Conservation (phyloP, 1,140 invertebrate genomes). For the Bombyx mori region DNA sequence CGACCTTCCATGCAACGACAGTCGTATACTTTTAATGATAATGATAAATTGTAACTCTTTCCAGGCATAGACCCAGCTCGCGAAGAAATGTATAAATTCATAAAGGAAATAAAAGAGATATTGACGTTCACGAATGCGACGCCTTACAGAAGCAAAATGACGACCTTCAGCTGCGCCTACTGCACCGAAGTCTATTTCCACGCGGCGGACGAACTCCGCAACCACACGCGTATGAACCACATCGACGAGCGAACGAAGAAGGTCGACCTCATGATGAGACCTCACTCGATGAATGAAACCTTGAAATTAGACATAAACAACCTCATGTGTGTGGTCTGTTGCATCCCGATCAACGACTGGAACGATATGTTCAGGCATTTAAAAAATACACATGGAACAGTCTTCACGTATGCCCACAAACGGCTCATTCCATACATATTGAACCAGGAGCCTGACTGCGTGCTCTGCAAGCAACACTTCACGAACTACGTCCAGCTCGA, state of each 20-base stretch:
- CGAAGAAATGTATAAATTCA: slow-evolving; percentile 27
- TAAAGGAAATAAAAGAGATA: slow-evolving; percentile 40
- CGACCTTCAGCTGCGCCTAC: slow-evolving; percentile 41
- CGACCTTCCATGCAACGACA: too few species aligned
- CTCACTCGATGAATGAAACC: slow-evolving; percentile 37
- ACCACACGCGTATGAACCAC: slow-evolving; percentile 31
- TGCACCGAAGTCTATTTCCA: slow-evolving; percentile 36
- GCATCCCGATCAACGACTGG: slow-evolving; percentile 27
- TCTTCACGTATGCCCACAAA: slow-evolving; percentile 36
- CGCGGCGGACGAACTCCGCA: slow-evolving; percentile 29
- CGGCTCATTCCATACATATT: slow-evolving; percentile 41
- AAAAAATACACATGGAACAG: slow-evolving; percentile 21
- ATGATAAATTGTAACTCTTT: too few species aligned
- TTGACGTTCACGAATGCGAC: slow-evolving; percentile 41
- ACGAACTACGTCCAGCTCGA: slow-evolving; percentile 38
- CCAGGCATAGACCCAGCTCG: slow-evolving; percentile 3
- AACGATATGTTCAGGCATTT: slow-evolving; percentile 45
- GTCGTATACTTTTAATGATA: too few species aligned
- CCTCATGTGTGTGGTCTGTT: slow-evolving; percentile 35
- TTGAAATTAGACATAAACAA: slow-evolving; percentile 41
- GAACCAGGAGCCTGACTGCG: slow-evolving; percentile 26
- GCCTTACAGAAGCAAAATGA: slow-evolving; percentile 41
- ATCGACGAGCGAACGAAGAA: slow-evolving; percentile 18
- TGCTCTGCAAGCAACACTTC: slow-evolving; percentile 31
- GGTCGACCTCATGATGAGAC: slow-evolving; percentile 35